Percentiles rank a stretch among this genome's conserved stretches.
phyloP scores from a whole-genome alignment of 2,888 invertebrate species.

The Sialis fuliginosa region DNA sequence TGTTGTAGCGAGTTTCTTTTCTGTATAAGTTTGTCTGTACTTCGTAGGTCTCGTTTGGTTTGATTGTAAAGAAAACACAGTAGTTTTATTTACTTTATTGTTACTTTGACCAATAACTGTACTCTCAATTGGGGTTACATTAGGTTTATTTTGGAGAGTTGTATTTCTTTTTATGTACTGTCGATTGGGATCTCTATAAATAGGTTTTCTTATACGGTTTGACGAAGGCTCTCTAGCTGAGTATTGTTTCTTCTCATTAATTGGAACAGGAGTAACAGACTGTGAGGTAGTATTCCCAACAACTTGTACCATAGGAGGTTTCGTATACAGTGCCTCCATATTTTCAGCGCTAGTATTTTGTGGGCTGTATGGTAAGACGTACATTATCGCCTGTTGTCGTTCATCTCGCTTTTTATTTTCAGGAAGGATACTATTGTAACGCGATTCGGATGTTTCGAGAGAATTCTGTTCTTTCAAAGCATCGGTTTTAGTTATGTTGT shows the following conservation, averaged over 20 bases:
- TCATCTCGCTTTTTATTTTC: conserved; percentile 20
- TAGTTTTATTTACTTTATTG: too few species aligned
- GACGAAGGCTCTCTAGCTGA: not conserved
- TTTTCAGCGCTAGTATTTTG: conserved; percentile 30
- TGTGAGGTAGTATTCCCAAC: conserved; percentile 20
- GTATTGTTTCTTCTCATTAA: not conserved
- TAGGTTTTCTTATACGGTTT: not conserved
- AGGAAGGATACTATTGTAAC: conserved; percentile 8
- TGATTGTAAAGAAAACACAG: too few species aligned
- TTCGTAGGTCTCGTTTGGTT: too few species aligned
- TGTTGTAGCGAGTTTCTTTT: too few species aligned
- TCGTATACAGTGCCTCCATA: conserved; percentile 46
- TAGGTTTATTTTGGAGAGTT: too few species aligned
- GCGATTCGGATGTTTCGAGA: not conserved
- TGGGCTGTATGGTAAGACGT: conserved; percentile 46
- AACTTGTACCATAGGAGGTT: conserved; percentile 41
- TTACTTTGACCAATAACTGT: too few species aligned
- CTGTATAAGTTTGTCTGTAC: too few species aligned
- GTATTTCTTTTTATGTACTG: too few species aligned
- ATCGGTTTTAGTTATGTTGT: conserved; percentile 42
- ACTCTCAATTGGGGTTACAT: too few species aligned
- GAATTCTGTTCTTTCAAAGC: conserved; percentile 15
- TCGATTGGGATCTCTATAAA: too few species aligned
- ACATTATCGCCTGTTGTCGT: conserved; percentile 36
- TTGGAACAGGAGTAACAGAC: not conserved